Base-by-base conservation (phyloP, 2,888 invertebrate species). In the Celastrina argiolus region DNA sequence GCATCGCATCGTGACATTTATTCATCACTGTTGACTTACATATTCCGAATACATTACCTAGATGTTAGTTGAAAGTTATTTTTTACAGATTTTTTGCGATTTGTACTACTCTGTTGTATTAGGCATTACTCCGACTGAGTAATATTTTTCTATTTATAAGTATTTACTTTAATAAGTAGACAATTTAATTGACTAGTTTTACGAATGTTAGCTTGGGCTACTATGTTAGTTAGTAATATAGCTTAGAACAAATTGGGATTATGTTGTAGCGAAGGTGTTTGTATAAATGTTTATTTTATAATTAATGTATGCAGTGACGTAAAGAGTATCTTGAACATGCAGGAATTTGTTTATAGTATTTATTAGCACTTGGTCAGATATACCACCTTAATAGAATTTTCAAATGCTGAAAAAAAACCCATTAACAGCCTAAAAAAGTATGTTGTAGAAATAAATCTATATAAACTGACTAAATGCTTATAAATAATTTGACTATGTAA, bases 91-190 rank as follows among this genome's bases (percentile, higher is more conserved):
- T 51, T 51, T 45, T 51, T 51, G 3, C 18, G 45, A 26, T 26
- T 51, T 26, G 5, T 51, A 26, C 51, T 51, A 26, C 22, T 12
- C 14, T 51, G 51, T 51, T 12, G 51, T 51, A 51, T 51, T 51
- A 51, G 22, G 51, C 51, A 51, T 51, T 51, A 51, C 51, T 51
- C 51, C 5, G 51, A 51, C 51, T 51, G 51, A 51, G 51, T 51
- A 51, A 51, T 51, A 51, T 22, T 51, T 51, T 31, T 51, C 26
- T 51, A 26, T 51, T 51, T 4, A 12, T 51, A 51, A 51, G 22
- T 51, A 12, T 51, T 51, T 26, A 26, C 22, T 51, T 51, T 26
- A 26, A 22, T 51, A 51, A 51, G 51, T 51, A 51, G 51, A 51
- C 51, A 26, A 51, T 22, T 51, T 51, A 51, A 51, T 51, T 51